Conservation (phyloP, 2,113 vertebrate genomes). For the Mastomys coucha region DNA sequence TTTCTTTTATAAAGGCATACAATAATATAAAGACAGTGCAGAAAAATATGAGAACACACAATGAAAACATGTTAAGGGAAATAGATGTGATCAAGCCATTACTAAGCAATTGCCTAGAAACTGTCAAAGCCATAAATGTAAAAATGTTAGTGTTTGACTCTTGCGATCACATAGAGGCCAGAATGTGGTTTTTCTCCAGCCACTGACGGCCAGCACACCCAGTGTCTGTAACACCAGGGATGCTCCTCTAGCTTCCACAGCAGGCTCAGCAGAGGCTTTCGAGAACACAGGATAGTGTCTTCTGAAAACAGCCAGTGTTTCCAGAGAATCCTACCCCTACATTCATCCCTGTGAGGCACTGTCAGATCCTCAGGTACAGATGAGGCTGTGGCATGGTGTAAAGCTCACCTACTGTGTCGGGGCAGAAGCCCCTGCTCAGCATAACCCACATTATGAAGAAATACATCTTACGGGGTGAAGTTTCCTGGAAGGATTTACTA, state of each 20-base stretch:
- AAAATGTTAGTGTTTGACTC: slow-evolving; percentile 6
- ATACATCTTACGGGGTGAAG: background rate
- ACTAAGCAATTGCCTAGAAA: slow-evolving; percentile 17
- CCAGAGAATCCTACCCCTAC: slow-evolving; percentile 1
- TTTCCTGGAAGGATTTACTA: background rate
- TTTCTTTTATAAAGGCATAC: background rate
- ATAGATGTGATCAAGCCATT: background rate
- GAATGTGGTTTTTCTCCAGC: slow-evolving; percentile 11
- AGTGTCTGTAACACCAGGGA: background rate
- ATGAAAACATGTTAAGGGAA: slow-evolving; percentile 15
- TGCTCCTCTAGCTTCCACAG: background rate
- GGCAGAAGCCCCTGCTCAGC: background rate
- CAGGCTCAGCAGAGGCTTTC: background rate
- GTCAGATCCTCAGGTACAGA: background rate
- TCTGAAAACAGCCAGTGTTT: slow-evolving; percentile 14
- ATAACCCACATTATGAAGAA: background rate
- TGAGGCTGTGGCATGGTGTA: background rate
- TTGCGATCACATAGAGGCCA: background rate
- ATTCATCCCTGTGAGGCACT: background rate
- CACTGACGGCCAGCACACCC: background rate
- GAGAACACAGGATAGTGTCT: background rate
- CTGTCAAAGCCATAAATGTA: background rate
- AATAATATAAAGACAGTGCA: background rate
- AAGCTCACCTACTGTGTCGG: background rate
- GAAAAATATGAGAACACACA: background rate